Evolutionary conservation across 2,888 invertebrate species (phyloP), one percentile per base, ranked within the genome.

Genomic region (Tethea ocularis): DNA sequence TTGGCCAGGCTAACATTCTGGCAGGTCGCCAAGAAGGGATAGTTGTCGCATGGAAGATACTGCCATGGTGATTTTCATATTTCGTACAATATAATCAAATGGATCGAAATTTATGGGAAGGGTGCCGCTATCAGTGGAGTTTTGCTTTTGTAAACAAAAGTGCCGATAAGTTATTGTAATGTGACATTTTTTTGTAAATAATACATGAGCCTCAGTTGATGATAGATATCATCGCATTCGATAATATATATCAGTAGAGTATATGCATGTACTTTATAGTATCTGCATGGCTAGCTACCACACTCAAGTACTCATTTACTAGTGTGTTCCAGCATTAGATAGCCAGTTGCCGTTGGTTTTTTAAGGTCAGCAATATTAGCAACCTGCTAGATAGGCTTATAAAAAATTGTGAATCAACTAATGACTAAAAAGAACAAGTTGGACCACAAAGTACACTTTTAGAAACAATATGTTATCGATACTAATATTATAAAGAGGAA

Each of bases 1-100:
- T 83, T 78, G 76, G 80, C 65, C 74, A 74, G 74, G 69, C 68
- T 69, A 73, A 73, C 77, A 73, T 73, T 74, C 74, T 87, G 88
- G 88, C 85, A 57, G 52, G 60, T 56, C 62, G 87, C 88, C 88
- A 87, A n/a, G 70, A 74, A 80, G 75, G 78, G 77, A 81, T 72
- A 80, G 78, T 80, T 82, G 75, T 77, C 75, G 75, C 77, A 74
- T 74, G 74, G 79, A 78, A 80, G 73, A 74, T 68, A 67, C 68
- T 68, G 67, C 71, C 69, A 71, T 70, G 66, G 65, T 68, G 69
- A 54, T 54, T 74, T 75, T 75, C 65, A 72, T 72, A 75, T 76
- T 72, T 74, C 71, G 64, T 60, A 46, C 20, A 46, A 8, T 46
- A 46, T 46, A 66, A 68, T 55, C 61, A 55, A 54, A 69, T 74